Conservation (phyloP, 2,888 invertebrate genomes). For the Xanthia togata region DNA sequence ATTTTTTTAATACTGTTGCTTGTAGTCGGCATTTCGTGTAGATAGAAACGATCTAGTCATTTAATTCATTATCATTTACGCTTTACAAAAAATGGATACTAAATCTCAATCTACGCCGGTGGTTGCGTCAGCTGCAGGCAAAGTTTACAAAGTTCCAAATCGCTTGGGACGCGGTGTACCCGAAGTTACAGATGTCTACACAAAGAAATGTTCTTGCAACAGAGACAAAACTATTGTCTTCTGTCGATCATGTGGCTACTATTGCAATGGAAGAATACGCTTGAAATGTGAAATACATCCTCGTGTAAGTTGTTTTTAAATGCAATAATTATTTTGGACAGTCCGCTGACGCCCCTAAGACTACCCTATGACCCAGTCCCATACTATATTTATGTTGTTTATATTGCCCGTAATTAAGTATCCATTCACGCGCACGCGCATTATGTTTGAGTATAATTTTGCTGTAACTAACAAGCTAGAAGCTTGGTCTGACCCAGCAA, state of each 20-base stretch:
- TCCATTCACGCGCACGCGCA: too few relatives aligned
- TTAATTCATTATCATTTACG: background rate
- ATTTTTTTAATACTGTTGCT: conserved; percentile 22
- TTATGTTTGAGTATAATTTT: conserved; percentile 1
- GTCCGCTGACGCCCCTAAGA: too few relatives aligned
- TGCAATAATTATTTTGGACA: background rate
- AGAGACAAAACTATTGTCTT: conserved; percentile 85
- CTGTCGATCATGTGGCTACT: conserved; percentile 86
- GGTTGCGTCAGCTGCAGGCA: conserved; percentile 83
- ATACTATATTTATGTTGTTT: background rate
- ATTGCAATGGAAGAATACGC: conserved; percentile 86
- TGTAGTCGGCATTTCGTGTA: background rate
- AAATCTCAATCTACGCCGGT: conserved; percentile 78
- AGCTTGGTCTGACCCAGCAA: background rate
- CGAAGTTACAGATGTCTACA: conserved; percentile 74
- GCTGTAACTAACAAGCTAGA: background rate
- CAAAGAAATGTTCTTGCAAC: conserved; percentile 81
- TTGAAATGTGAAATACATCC: conserved; percentile 84
- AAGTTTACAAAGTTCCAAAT: conserved; percentile 73
- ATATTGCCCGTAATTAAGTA: background rate
- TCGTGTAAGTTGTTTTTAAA: conserved; percentile 74
- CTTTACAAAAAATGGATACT: conserved; percentile 55
- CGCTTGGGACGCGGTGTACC: conserved; percentile 85
- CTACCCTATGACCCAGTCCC: too few relatives aligned
- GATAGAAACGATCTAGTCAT: background rate